Evolutionary conservation across 30 jellyfish, hydroid and myxozoan species (phyloP).

Genomic region (Pelagia noctiluca): DNA sequence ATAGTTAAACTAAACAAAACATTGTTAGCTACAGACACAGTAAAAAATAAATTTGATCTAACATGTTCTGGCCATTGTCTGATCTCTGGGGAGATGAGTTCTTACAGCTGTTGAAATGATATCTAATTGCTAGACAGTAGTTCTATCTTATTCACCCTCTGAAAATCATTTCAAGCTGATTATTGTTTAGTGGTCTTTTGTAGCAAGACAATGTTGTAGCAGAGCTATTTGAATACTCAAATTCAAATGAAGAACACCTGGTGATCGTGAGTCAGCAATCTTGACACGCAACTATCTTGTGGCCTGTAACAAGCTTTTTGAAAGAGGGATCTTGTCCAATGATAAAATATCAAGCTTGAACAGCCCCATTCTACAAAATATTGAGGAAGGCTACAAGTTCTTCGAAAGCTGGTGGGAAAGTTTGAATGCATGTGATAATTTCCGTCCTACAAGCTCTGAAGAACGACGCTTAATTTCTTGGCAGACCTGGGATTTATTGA

Average conservation of each 20-base stretch:
- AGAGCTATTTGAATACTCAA: not conserved
- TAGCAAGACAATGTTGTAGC: constrained; percentile 2
- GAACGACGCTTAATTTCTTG: constrained; percentile 12
- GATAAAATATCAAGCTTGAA: not conserved
- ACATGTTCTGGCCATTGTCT: too few species aligned
- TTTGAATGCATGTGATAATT: constrained; percentile 10
- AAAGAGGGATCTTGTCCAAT: constrained; percentile 1
- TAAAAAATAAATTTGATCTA: too few species aligned
- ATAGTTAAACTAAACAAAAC: too few species aligned
- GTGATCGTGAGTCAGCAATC: constrained; percentile 1
- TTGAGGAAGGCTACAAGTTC: not conserved
- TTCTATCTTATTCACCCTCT: not conserved
- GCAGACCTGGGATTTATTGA: constrained; percentile 9
- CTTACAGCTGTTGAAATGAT: not conserved
- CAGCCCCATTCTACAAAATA: constrained; percentile 1
- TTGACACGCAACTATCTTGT: constrained; percentile 5
- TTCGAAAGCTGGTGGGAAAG: constrained; percentile 4
- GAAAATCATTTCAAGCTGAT: not conserved
- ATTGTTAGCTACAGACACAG: too few species aligned
- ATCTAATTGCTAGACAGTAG: not conserved
- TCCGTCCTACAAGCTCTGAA: constrained; percentile 6
- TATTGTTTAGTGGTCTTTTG: not conserved
- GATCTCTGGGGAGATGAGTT: too few species aligned
- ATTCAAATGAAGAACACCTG: not conserved
- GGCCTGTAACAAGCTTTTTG: constrained; percentile 2